These are phyloP conservation scores for Mesocentrotus franciscanus DNA, from an alignment of 53 echinoderm and acorn worm genomes.

Conservation along the genomic window DNA sequence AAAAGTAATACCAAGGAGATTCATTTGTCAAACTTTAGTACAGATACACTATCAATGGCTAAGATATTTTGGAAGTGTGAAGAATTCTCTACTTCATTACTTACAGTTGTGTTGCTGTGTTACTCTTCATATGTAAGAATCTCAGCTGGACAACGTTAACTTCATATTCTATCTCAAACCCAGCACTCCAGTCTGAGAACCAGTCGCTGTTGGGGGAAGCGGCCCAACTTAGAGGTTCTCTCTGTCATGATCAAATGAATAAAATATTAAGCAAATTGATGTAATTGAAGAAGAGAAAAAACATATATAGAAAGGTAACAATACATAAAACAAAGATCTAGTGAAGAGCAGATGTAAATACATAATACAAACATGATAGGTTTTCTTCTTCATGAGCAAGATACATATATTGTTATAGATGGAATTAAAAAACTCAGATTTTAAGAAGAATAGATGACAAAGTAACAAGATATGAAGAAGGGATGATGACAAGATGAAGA, in stretches of 20 bases:
- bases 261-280: background rate
- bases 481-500: too few species aligned
- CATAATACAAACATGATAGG: background rate
- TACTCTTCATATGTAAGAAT: slow-evolving; percentile 83
- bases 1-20: too few species aligned
- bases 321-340: background rate
- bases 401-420: too few species aligned
- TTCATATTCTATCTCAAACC: slow-evolving; percentile 75
- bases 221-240: slow-evolving; percentile 32
- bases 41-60: too few species aligned
- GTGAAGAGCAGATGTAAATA: background rate
- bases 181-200: slow-evolving; percentile 81
- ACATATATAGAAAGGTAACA: background rate
- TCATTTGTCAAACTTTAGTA: too few species aligned
- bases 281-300: background rate
- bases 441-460: too few species aligned
- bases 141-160: slow-evolving; percentile 81
- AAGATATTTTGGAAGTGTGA: too few species aligned
- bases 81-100: background rate
- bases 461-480: too few species aligned
- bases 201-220: slow-evolving; percentile 65
- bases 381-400: too few species aligned
- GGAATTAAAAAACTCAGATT: too few species aligned
- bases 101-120: slow-evolving; percentile 81
- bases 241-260: background rate